Conservation (phyloP, 2,888 invertebrate species). For the Clitarchus hookeri region DNA sequence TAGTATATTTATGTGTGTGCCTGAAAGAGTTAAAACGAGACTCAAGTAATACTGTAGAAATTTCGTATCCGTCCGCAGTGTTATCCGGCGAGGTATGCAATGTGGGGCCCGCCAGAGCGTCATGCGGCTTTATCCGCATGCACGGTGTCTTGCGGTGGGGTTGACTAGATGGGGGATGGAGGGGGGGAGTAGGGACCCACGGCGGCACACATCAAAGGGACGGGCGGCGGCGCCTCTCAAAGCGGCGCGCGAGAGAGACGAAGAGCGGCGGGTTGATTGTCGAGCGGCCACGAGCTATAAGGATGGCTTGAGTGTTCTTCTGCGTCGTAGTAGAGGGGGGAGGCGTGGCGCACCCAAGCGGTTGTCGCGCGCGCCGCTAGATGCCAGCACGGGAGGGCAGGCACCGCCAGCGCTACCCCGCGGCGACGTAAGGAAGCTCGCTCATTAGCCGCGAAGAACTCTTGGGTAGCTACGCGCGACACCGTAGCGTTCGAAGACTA, state of each 20-base stretch:
- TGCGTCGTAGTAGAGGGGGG: too few species aligned
- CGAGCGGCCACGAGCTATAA: neutral
- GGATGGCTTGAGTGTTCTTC: neutral
- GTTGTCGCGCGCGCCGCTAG: constrained; percentile 7
- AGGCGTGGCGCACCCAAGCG: neutral
- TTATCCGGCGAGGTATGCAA: too few species aligned
- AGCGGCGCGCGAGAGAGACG: neutral
- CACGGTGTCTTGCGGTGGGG: too few species aligned
- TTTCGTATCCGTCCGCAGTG: too few species aligned
- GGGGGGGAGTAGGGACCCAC: neutral
- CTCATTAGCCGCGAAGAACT: too few species aligned
- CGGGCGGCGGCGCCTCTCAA: constrained; percentile 22
- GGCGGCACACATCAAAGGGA: constrained; percentile 23
- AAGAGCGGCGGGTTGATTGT: neutral
- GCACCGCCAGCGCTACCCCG: constrained; percentile 16
- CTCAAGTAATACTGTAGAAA: too few species aligned
- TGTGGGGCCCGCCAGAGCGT: too few species aligned
- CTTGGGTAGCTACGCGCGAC: too few species aligned
- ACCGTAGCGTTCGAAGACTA: too few species aligned
- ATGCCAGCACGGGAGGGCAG: neutral
- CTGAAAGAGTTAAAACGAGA: too few species aligned
- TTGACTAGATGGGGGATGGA: neutral
- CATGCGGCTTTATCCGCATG: too few species aligned
- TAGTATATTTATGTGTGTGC: too few species aligned
- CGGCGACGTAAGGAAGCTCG: neutral